Conservation (phyloP, 2,797 vertebrate species). For the Siniperca obscura region DNA sequence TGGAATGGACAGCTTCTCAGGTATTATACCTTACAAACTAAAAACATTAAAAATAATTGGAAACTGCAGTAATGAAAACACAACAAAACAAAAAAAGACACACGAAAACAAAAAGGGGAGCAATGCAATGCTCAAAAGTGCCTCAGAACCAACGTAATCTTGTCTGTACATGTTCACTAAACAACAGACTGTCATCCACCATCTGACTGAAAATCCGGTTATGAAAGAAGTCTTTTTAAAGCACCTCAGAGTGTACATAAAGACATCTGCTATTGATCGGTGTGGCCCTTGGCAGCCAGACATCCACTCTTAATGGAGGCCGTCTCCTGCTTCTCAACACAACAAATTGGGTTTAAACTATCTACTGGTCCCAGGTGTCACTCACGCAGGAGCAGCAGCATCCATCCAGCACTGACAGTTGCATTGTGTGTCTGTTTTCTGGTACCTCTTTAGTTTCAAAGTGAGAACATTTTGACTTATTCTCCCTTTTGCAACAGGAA, state of each 20-base stretch:
- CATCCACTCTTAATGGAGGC: constrained; percentile 58
- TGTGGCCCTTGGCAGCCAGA: constrained; percentile 35
- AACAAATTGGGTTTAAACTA: constrained; percentile 67
- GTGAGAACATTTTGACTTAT: neutral
- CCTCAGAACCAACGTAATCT: neutral
- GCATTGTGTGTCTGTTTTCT: neutral
- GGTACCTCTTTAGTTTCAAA: neutral
- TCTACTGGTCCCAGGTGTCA: constrained; percentile 41
- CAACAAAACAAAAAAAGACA: neutral
- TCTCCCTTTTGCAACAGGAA: neutral
- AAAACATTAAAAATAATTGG: neutral
- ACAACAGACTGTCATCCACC: constrained; percentile 1
- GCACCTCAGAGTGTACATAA: constrained; percentile 48
- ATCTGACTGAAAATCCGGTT: constrained; percentile 18
- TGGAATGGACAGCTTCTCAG: neutral
- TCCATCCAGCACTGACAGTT: constrained; percentile 49
- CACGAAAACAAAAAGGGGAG: neutral
- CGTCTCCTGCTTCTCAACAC: constrained; percentile 52
- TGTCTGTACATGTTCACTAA: neutral
- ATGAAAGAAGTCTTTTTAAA: constrained; percentile 35
- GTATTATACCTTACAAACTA: neutral
- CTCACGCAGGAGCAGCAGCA: constrained; percentile 41
- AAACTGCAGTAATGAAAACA: neutral
- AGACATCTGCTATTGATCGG: constrained; percentile 59
- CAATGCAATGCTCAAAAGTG: neutral